Conservation (phyloP, 2,113 vertebrate species). For the Hippoglossus stenolepis region DNA sequence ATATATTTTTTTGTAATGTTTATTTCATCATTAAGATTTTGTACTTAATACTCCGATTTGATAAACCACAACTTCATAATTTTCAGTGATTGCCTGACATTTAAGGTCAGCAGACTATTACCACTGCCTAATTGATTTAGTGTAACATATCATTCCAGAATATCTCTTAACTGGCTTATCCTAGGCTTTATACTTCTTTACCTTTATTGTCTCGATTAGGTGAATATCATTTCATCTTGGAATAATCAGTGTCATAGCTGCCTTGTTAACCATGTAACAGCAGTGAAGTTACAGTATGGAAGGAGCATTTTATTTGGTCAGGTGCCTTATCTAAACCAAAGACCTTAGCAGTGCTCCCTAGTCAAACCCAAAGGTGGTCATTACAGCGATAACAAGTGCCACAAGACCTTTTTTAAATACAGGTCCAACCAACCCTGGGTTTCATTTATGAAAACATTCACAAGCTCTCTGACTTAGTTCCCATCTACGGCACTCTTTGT, state of each 20-base stretch:
- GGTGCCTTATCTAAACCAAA: conserved; percentile 78
- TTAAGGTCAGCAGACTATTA: conserved; percentile 43
- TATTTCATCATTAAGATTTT: conserved; percentile 71
- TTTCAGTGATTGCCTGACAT: conserved; percentile 52
- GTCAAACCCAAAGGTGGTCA: conserved; percentile 44
- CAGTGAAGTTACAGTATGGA: conserved; percentile 22
- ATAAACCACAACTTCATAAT: conserved; percentile 58
- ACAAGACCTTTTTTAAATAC: conserved; percentile 24
- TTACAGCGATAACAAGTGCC: conserved; percentile 33
- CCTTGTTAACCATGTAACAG: conserved; percentile 32
- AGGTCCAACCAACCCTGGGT: conserved; percentile 33
- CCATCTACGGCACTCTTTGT: conserved; percentile 16
- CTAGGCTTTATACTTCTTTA: conserved; percentile 38
- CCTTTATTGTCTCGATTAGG: conserved; percentile 24
- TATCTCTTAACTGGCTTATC: conserved; percentile 52
- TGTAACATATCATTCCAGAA: conserved; percentile 41
- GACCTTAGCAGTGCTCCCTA: conserved; percentile 47
- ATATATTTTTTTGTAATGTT: conserved; percentile 78
- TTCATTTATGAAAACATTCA: conserved; percentile 41
- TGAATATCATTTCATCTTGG: conserved; percentile 32
- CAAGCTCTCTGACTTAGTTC: conserved; percentile 44
- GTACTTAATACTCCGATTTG: conserved; percentile 65
- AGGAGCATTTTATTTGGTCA: conserved; percentile 53
- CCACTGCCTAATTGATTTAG: conserved; percentile 41
- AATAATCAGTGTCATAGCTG: conserved; percentile 33